Evolutionary conservation across 2,113 vertebrate genomes (phyloP).

Genomic region (Fregetta grallaria): DNA sequence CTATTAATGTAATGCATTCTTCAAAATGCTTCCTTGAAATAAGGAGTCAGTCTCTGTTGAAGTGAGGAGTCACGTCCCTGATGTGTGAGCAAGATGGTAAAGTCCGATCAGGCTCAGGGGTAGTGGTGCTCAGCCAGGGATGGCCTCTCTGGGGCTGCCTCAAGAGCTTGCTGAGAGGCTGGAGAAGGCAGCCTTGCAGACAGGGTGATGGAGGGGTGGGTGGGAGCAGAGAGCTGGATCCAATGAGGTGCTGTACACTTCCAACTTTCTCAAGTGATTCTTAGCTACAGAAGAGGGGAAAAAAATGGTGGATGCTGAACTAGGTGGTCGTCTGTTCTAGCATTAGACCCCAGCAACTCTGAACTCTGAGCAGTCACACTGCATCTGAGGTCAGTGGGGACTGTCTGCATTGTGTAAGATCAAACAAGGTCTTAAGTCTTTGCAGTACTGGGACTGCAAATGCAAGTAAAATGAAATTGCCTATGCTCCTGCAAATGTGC

Average conservation of each 20-base stretch:
- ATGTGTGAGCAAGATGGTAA: background rate
- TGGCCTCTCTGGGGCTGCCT: background rate
- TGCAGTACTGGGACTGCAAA: background rate
- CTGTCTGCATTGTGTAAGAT: background rate
- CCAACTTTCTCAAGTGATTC: background rate
- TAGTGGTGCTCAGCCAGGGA: background rate
- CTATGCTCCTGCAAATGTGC: background rate
- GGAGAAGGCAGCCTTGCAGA: background rate
- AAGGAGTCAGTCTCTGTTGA: background rate
- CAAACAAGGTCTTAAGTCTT: background rate
- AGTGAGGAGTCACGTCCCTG: background rate
- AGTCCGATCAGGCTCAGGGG: background rate
- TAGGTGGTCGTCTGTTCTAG: background rate
- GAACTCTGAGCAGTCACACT: background rate
- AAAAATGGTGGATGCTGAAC: background rate
- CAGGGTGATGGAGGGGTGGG: fast-evolving
- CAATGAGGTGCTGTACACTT: background rate
- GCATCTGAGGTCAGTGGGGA: background rate
- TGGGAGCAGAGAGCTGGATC: background rate
- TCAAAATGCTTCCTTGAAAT: background rate
- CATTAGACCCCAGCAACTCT: background rate
- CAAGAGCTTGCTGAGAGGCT: background rate
- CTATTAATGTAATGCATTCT: background rate
- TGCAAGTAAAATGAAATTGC: background rate
- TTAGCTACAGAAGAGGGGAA: background rate